Evolutionary conservation across 2,797 vertebrate species (phyloP), one percentile per base, ranked within the genome.

Genomic region (Premnoplex brunnescens): DNA sequence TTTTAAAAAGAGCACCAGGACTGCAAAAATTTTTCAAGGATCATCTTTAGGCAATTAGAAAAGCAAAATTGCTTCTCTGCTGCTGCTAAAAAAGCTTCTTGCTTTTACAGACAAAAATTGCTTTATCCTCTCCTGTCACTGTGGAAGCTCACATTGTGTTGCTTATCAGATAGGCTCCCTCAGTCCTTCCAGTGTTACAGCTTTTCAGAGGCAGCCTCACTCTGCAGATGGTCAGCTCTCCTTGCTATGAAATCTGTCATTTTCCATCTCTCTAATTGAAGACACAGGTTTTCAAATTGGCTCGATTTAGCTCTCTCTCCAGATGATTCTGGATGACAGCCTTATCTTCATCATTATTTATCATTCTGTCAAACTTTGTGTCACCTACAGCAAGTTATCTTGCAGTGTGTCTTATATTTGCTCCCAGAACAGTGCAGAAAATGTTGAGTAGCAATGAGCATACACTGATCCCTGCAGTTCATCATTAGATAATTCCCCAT

Each of bases 311-410:
- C 30, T 62, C 39, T 62, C 32, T 72, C 39, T 94, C 55, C 63
- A 69, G 84, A 77, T 56, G 58, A 81, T 86, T 83, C 79, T 86
- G 62, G 28, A 72, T 73, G 93, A 63, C 88, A 84, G n/a, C 26
- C 36, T 78, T 75, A 75, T 85, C 88, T 88, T 95, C 48, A 66
- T 76, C 58, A 62, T 75, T 93, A 69, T 93, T 88, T 94, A 69
- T 75, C 63, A 73, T 76, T 63, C 83, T 93, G 80, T 67, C 85
- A 90, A 90, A 56, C 39, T 86, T 72, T 54, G 30, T 89, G 79
- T 75, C 51, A 51, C 51, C 63, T 84, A 62, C 69, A 76, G 39
- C 41, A 90, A 95, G 74, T 77, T 59, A 72, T 62, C 66, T 93
- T 58, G 59, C 80, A 62, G 16, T 27, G 28, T 69, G 78, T 60